Evolutionary conservation across 92 coral and sea anemone species (phyloP).

Genomic region (Meandrina meandrites): DNA sequence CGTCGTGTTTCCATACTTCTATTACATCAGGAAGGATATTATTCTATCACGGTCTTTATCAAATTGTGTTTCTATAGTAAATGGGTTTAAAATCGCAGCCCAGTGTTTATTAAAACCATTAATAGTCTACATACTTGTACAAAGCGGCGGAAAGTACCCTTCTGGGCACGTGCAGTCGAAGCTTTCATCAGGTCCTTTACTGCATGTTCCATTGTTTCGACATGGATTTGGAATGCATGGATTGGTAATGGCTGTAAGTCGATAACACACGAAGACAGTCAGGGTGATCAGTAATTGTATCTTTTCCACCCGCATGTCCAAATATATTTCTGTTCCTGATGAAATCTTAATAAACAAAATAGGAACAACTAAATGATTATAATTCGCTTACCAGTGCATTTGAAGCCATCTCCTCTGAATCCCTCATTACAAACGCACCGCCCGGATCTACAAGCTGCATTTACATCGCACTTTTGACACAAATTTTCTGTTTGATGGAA

Average conservation of each 20-base stretch:
- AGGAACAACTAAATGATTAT: neutral
- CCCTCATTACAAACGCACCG: slow-evolving; percentile 83
- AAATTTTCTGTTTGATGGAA: slow-evolving; percentile 53
- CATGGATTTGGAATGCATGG: slow-evolving; percentile 94
- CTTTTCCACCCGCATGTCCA: neutral
- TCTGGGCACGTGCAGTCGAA: slow-evolving; percentile 86
- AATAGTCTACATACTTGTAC: slow-evolving; percentile 61
- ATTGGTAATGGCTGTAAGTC: slow-evolving; percentile 43
- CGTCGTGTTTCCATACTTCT: neutral
- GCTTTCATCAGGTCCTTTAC: slow-evolving; percentile 79
- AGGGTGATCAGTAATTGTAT: neutral
- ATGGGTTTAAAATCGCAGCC: neutral
- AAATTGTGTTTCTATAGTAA: neutral
- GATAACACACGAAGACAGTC: neutral
- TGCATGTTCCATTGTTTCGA: slow-evolving; percentile 82
- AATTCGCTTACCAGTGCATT: slow-evolving; percentile 64
- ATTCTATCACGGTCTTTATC: too few species aligned
- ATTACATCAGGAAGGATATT: neutral
- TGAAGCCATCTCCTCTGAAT: slow-evolving; percentile 79
- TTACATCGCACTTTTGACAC: slow-evolving; percentile 73
- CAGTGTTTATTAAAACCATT: neutral
- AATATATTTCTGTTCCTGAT: neutral
- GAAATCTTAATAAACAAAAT: neutral
- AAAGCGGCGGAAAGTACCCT: slow-evolving; percentile 83
- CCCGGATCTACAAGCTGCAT: slow-evolving; percentile 76